Percentiles rank a stretch among this genome's conserved stretches.
phyloP scores from a whole-genome alignment of 2,113 vertebrate genomes.

The Xenotilapia leptura region DNA sequence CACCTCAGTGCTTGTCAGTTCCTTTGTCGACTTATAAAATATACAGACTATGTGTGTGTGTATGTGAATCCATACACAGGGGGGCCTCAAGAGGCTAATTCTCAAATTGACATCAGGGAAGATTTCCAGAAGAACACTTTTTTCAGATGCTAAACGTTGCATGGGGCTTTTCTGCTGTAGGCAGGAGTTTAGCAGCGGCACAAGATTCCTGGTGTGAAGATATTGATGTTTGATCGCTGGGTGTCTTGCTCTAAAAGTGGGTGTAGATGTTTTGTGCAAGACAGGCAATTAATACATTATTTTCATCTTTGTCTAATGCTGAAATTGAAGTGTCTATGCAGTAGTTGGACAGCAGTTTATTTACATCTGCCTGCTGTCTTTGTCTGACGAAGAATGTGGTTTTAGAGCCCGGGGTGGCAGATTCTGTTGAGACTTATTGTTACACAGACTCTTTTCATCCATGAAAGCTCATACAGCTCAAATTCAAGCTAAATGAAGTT shows the following conservation, averaged over 20 bases:
- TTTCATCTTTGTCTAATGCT: not conserved
- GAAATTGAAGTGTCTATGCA: not conserved
- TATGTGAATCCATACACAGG: not conserved
- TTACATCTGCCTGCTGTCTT: constrained; percentile 23
- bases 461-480: not conserved
- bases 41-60: not conserved
- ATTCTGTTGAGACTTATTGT: constrained; percentile 18
- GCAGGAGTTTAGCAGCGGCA: not conserved
- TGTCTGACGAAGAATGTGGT: not conserved
- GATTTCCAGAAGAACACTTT: not conserved
- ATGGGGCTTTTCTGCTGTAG: not conserved
- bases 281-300: constrained; percentile 25
- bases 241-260: constrained; percentile 14
- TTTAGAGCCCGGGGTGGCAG: constrained; percentile 1
- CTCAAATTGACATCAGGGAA: constrained; percentile 5
- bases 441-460: not conserved
- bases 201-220: constrained; percentile 10
- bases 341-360: not conserved
- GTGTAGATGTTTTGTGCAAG: not conserved
- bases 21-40: not conserved
- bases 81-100: constrained; percentile 25
- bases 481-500: not conserved
- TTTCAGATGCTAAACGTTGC: constrained; percentile 8
- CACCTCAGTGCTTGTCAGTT: not conserved
- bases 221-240: constrained; percentile 53